phyloP scores from a whole-genome alignment of 2,797 vertebrate genomes.

The Hemitrygon akajei region DNA sequence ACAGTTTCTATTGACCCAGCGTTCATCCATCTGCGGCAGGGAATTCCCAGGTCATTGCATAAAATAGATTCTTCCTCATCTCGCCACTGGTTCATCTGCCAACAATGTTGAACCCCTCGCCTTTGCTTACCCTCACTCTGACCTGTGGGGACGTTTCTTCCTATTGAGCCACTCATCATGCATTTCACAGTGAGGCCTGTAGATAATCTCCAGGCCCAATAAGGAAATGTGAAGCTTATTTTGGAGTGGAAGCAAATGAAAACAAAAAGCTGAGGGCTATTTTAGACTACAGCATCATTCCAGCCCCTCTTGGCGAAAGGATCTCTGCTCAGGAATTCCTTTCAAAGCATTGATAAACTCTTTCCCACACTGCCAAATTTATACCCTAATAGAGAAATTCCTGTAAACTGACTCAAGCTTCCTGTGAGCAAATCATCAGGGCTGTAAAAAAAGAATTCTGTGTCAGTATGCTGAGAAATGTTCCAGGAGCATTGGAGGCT shows the following conservation, averaged over 20 bases:
- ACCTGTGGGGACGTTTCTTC: slow-evolving; percentile 2
- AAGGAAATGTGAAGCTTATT: slow-evolving; percentile 13
- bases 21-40: background rate
- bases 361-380: slow-evolving; percentile 30
- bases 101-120: background rate
- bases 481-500: background rate
- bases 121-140: no score
- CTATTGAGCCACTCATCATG: background rate
- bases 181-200: background rate
- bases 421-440: background rate
- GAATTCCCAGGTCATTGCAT: background rate
- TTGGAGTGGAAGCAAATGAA: background rate
- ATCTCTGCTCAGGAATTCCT: slow-evolving; percentile 2
- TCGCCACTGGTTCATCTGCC: background rate
- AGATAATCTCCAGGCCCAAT: background rate
- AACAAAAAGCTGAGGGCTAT: background rate
- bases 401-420: background rate
- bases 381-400: slow-evolving; percentile 29
- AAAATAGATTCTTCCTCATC: background rate
- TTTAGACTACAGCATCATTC: slow-evolving; percentile 27
- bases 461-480: background rate
- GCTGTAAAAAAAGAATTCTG: no score
- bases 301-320: background rate
- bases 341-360: background rate
- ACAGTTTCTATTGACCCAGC: background rate